Conservation (phyloP, 2,797 vertebrate species). For the Fundulus diaphanus region DNA sequence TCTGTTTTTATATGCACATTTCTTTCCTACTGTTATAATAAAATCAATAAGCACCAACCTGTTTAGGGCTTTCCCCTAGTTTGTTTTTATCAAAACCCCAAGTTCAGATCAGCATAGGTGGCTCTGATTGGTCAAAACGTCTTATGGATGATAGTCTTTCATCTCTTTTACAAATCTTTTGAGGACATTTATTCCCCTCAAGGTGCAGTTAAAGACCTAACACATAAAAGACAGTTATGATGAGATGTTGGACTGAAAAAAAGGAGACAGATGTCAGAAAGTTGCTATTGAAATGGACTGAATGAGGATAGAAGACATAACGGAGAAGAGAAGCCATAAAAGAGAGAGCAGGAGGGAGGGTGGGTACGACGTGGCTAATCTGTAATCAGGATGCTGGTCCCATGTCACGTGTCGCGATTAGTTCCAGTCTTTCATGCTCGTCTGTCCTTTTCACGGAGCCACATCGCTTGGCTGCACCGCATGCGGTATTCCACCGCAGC, state of each 20-base stretch:
- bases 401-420: slow-evolving; percentile 67
- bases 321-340: neutral
- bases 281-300: neutral
- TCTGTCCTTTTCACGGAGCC: slow-evolving; percentile 59
- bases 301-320: slow-evolving; percentile 14
- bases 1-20: neutral
- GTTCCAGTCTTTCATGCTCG: slow-evolving; percentile 71
- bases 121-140: neutral
- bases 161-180: neutral
- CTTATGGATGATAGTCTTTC: neutral
- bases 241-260: neutral
- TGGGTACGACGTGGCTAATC: slow-evolving; percentile 61
- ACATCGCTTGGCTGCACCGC: slow-evolving; percentile 49
- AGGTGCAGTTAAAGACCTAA: neutral
- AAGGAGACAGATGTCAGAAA: neutral
- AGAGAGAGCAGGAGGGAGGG: slow-evolving; percentile 2
- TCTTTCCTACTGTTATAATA: neutral
- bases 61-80: neutral
- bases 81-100: neutral
- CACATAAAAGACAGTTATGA: neutral
- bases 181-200: neutral
- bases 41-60: neutral
- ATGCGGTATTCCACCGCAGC: slow-evolving; percentile 20
- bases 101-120: neutral
- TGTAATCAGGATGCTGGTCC: slow-evolving; percentile 74